phyloP scores from a whole-genome alignment of 2,797 vertebrate species.

The Dendrocincla fuliginosa region DNA sequence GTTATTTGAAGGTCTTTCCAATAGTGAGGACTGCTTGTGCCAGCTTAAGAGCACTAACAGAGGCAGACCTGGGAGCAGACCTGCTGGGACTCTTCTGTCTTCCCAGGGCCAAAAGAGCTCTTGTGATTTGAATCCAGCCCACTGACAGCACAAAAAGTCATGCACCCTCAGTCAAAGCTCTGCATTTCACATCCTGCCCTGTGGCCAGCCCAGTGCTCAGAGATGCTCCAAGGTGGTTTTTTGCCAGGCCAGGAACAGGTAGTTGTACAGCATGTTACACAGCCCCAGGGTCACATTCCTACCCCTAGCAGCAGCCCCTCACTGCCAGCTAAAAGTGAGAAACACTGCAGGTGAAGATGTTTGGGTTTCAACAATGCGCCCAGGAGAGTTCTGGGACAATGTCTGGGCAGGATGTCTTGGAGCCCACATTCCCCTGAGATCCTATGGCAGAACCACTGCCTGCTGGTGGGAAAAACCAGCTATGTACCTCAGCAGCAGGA shows the following conservation, averaged over 20 bases:
- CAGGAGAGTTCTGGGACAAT: background rate
- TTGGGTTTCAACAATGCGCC: background rate
- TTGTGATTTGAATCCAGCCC: background rate
- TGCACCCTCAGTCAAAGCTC: background rate
- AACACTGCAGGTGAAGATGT: background rate
- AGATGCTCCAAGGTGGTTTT: background rate
- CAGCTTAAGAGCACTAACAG: background rate
- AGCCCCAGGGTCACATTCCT: background rate
- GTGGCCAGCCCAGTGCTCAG: background rate
- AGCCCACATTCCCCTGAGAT: background rate
- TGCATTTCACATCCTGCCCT: background rate
- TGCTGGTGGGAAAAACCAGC: background rate
- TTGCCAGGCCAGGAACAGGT: background rate
- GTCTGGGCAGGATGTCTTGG: background rate
- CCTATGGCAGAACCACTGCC: rapidly evolving
- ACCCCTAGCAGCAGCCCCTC: background rate
- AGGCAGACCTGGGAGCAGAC: background rate
- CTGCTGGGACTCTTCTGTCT: background rate
- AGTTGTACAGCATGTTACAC: background rate
- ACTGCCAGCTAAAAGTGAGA: background rate
- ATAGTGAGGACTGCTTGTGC: background rate
- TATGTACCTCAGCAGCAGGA: background rate
- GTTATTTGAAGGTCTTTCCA: background rate
- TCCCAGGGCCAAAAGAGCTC: background rate
- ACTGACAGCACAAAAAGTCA: rapidly evolving